Base-by-base conservation (phyloP, 1,140 invertebrate species). In the Caenorhabditis briggsae region DNA sequence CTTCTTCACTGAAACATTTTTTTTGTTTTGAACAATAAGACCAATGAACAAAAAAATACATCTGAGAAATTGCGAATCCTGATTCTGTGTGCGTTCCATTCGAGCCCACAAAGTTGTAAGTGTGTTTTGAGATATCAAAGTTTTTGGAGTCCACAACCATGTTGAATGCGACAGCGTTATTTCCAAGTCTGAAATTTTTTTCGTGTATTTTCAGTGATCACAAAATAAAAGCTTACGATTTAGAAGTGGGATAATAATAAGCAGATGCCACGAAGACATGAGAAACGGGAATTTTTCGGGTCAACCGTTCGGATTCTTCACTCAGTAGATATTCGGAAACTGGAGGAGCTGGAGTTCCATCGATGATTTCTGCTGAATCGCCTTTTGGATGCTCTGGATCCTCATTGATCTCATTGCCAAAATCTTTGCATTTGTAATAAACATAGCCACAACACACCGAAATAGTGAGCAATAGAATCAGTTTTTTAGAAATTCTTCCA, bases 181-280 rank as follows among this genome's bases (percentile, higher is more conserved):
- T 46, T 9, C 82, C 82, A 25, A 83, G 41, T 12, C 82, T 83
- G 33, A 59, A 83, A 33, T 12, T 11, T 41, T 18, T 11, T 58
- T 9, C 59, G 16, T 6, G 12, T 20, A 43, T 18, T 70, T 20
- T 0, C 48, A 23, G n/a, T n/a, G n/a, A n/a, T n/a, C n/a, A n/a
- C n/a, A 53, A 16, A 43, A 43, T 16, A 43, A 70, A 46, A 56
- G 46, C 82, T 56, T 41, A 83, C 82, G 50, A 56, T 59, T 83
- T 59, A 2, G 82, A 83, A 23, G 41, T 83, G 7, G 82, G 82
- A 83, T 83, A 83, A 83, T 59, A 83, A 18, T 83, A 83, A 3
- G 82, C 82, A 12, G 82, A 83, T 5, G 6, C n/a, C 5, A 83
- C 23, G 41, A 83, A 83, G 0, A 59, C 82, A 41, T 83, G 64